A percentile compares a stretch with the other conserved stretches of the same genome.
These are phyloP conservation scores for Orgyia antiqua DNA, from an alignment of 2,888 invertebrate genomes.

Conservation along the genomic window DNA sequence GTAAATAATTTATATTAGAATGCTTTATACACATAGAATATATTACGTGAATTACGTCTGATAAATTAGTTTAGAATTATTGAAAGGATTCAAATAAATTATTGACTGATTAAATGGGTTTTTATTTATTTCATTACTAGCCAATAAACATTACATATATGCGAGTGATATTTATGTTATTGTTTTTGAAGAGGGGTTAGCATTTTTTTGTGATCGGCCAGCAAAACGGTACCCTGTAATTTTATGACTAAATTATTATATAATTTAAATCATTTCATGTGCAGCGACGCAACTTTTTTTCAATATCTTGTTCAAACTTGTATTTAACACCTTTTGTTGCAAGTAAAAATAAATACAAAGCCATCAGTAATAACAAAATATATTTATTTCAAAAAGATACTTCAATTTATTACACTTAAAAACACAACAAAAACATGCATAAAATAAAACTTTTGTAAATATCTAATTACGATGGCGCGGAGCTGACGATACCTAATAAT, in stretches of 20 bases:
- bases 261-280: too few species aligned
- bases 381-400: conserved; percentile 52
- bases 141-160: too few species aligned
- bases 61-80: conserved; percentile 46
- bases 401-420: conserved; percentile 53
- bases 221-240: too few species aligned
- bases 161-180: too few species aligned
- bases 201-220: too few species aligned
- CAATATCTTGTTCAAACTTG: too few species aligned
- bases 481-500: too few species aligned
- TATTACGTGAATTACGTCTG: conserved; percentile 41
- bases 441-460: conserved; percentile 30
- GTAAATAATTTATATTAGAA: conserved; percentile 20
- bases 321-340: too few species aligned
- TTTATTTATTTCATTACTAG: conserved; percentile 16
- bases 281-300: too few species aligned
- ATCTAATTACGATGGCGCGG: conserved; percentile 20
- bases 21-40: conserved; percentile 56
- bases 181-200: too few species aligned
- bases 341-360: conserved; percentile 13
- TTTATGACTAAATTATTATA: too few species aligned
- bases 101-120: conserved; percentile 47
- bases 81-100: conserved; percentile 57
- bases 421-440: conserved; percentile 43
- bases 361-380: conserved; percentile 43